Evolutionary conservation across 2,888 invertebrate species (phyloP), one percentile per base, ranked within the genome.

Genomic region (Drosophila dives): DNA sequence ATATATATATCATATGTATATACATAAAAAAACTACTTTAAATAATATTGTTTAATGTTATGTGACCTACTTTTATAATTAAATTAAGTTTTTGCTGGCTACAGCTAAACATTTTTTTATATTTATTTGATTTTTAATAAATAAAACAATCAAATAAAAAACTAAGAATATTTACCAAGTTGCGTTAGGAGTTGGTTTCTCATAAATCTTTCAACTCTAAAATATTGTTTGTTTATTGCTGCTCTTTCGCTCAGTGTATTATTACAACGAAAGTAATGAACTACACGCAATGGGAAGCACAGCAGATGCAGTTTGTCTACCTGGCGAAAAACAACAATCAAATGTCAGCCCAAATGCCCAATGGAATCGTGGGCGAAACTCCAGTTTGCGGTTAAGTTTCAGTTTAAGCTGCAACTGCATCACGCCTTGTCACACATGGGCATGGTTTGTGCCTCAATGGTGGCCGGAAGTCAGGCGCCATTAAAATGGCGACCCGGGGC

Each of bases 241-340:
- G 11, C 50, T 17, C 3, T 74, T 79, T 72, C 72, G 64, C 11
- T 0, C 61, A 20, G 78, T 78, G 81, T 33, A 58, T 32, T 58
- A 36, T 50, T 29, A 58, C 54, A 56, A 66, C 65, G 66, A 81
- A 81, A 72, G 81, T 84, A 87, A 90, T 87, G 77, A 83, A 86
- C 71, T 74, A 89, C 90, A 88, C 84, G 90, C 90, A 88, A 90
- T 88, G 87, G 90, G 89, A 90, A 87, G 75, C 86, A 79, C 67
- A 83, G 61, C 87, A 90, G 89, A 86, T 90, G 87, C 87, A 90
- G 61, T 55, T 72, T 63, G 60, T 63, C 69, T 67, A 59, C 53
- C 61, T 53, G 61, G 45, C 56, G 65, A 60, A 80, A 23, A 81
- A 65, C 72, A 81, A 72, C 79, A 81, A 81, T 76, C 79, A 73